Evolutionary conservation across 1,140 invertebrate species (phyloP), one percentile per base, ranked within the genome.

Genomic region (Drosophila bocqueti): DNA sequence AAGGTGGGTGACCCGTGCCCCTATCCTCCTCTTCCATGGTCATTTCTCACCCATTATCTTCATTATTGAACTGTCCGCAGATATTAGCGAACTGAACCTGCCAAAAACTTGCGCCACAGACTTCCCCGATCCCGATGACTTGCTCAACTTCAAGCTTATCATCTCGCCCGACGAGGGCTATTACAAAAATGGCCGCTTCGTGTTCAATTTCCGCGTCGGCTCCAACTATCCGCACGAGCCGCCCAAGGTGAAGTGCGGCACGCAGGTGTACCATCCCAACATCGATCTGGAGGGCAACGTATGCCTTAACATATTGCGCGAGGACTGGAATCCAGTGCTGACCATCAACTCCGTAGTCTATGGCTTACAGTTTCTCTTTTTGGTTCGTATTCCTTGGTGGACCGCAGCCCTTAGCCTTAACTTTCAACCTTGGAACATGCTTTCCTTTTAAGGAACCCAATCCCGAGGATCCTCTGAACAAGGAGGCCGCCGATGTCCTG

Each of bases 241-340:
- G 71, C 97, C 98, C 8, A 99, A 99, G 94, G 98, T 99, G 7
- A 98, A 98, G 93, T 98, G 97, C 94, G 97, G 98, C 94, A 98
- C 97, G 36, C 96, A 97, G 87, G 97, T 99, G 16, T 99, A 98
- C 93, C 98, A 99, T 94, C 98, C 98, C 31, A 99, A 99, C 92
- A 99, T 99, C 93, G 98, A 99, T 94, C 94, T 98, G 66, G 97
- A 98, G 92, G 98, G 98, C 55, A 98, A 99, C 94, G 97, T 99
- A 8, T 99, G 98, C 92, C 94, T 99, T 57, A 99, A 99, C 94
- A 99, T 99, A 92, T 94, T 99, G 66, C 95, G 98, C 92, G 98
- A 99, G 96, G 98, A 99, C 94, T 99, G 98, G 98, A 99, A 99
- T 93, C 98, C 98, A 73, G 98, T 99, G 66, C 95, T 99, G 61